Base-by-base conservation (phyloP, 2,888 invertebrate genomes). In the Punctoribates punctum region DNA sequence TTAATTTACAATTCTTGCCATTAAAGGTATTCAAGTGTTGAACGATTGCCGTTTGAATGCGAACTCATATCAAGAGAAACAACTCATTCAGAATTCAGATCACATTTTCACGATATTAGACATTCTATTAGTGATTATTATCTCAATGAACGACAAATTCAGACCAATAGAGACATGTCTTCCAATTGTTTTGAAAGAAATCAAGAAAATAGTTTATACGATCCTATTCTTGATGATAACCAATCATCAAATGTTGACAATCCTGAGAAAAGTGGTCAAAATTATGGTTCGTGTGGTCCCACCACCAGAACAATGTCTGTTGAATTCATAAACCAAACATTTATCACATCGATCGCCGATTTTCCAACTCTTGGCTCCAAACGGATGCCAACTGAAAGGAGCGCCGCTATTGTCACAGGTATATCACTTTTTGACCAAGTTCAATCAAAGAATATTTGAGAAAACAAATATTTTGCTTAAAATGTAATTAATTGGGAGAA, bases 291-390 rank as follows among this genome's bases (percentile, higher is more conserved):
- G 25, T 23, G n/a, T 20, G 34, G 4, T 3, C 29, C 77, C 11
- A 46, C 77, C 11, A 46, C 75, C 0, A 54, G 75, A 48, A 74
- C 78, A 11, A 27, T 78, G 13, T 78, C 78, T 13, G 77, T 78
- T 17, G 78, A 78, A 20, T 75, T 77, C 13, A 75, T 77, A 0
- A 75, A 78, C 51, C 77, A 77, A 20, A 75, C 77, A 13, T 75
- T 76, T 42, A 62, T 78, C 29, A 77, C 77, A 5, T 78, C 77
- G 27, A 13, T 79, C 13, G 76, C 77, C 0, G 78, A 79, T 76
- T 57, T 78, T 73, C 79, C 78, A n/a, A n/a, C n/a, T n/a, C n/a
- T n/a, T n/a, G 34, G 34, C 8, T 5, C 3, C 34, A 34, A 34
- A 34, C 34, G 8, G 34, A 8, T 34, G 4, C 34, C 34, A 34